A percentile compares a stretch with the other conserved stretches of the same genome.
These are phyloP conservation scores for Lagria hirta DNA, from an alignment of 2,888 invertebrate species.

Conservation along the genomic window DNA sequence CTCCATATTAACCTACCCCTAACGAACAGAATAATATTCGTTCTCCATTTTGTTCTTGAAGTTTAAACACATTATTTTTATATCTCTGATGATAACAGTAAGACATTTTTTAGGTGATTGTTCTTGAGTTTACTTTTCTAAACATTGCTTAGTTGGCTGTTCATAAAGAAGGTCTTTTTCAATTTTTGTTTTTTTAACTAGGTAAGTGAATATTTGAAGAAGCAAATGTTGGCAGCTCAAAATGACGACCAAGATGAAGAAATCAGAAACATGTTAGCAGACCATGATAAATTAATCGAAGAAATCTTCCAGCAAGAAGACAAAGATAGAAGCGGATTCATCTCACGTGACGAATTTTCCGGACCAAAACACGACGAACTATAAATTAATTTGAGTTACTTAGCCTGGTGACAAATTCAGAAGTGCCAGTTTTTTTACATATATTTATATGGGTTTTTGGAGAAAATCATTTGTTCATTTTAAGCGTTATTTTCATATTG, in stretches of 20 bases:
- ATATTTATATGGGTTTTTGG: slow-evolving; percentile 21
- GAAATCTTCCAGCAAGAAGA: slow-evolving; percentile 98
- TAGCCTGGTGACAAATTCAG: slow-evolving; percentile 9
- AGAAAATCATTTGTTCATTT: slow-evolving; percentile 5
- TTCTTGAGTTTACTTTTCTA: no score
- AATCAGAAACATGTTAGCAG: slow-evolving; percentile 78
- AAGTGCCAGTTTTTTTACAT: slow-evolving; percentile 18
- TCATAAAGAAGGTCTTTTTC: no score
- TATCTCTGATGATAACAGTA: no score
- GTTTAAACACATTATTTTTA: no score
- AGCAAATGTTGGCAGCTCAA: slow-evolving; percentile 85
- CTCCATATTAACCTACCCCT: no score
- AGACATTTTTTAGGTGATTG: no score
- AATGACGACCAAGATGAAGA: slow-evolving; percentile 73
- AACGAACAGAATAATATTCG: no score
- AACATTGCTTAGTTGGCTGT: no score
- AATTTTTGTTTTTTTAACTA: slow-evolving; percentile 51
- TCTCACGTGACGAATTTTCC: slow-evolving; percentile 94
- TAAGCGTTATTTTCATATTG: no score
- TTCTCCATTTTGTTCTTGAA: no score
- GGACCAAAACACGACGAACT: slow-evolving; percentile 98
- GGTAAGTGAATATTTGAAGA: slow-evolving; percentile 90
- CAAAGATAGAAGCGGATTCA: slow-evolving; percentile 93
- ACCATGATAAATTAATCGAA: slow-evolving; percentile 91
- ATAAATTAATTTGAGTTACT: slow-evolving; percentile 54